phyloP scores from a whole-genome alignment of 2,888 invertebrate species.

The Drosophila sordidula region DNA sequence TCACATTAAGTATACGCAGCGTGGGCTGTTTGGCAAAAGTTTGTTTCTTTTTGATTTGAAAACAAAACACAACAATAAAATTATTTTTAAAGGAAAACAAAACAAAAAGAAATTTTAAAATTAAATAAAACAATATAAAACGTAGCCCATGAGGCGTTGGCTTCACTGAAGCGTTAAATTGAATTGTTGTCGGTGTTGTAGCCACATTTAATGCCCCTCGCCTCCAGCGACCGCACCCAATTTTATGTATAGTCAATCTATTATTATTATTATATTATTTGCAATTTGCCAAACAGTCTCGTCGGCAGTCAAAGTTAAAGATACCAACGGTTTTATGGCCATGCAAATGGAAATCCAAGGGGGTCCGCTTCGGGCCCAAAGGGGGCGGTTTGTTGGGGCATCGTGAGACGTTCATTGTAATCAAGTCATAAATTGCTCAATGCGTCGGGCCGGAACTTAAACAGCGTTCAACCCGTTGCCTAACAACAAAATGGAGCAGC shows the following conservation, averaged over 20 bases:
- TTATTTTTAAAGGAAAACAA: conserved; percentile 16
- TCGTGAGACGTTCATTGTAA: conserved; percentile 56
- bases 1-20: conserved; percentile 35
- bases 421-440: conserved; percentile 78
- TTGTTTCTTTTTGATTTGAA: conserved; percentile 4
- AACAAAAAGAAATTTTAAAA: conserved; percentile 14
- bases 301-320: conserved; percentile 30
- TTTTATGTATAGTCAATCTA: conserved; percentile 31
- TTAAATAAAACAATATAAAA: conserved; percentile 28
- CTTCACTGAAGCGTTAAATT: conserved; percentile 74
- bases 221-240: conserved; percentile 19
- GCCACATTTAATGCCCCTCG: conserved; percentile 53
- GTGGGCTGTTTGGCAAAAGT: background rate
- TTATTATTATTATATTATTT: conserved; percentile 70
- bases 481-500: conserved; percentile 57
- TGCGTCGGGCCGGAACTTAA: conserved; percentile 59
- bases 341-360: conserved; percentile 50
- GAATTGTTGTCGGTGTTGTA: conserved; percentile 70
- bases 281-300: conserved; percentile 67
- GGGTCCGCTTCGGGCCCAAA: background rate
- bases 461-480: conserved; percentile 56
- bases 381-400: background rate
- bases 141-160: conserved; percentile 33
- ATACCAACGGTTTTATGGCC: conserved; percentile 49
- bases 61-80: conserved; percentile 15